These are phyloP conservation scores for Euglossa dilemma DNA, from an alignment of 1,140 invertebrate genomes.

Conservation along the genomic window DNA sequence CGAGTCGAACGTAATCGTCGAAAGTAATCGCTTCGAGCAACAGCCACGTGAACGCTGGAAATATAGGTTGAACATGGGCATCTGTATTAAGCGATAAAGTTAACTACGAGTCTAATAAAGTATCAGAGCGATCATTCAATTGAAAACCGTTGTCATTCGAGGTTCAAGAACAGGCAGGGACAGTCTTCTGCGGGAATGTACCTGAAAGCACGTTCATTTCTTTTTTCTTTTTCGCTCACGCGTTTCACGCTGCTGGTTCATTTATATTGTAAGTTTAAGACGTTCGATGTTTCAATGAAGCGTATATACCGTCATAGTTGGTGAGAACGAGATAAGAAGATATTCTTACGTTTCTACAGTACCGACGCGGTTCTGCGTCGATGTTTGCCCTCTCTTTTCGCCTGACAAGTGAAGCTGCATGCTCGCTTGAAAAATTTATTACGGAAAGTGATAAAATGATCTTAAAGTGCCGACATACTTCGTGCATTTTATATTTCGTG, in stretches of 20 bases:
- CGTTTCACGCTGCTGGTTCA: not conserved
- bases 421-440: slow-evolving; percentile 8
- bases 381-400: not conserved
- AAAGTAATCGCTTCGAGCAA: not conserved
- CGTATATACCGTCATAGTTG: not conserved
- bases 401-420: not conserved
- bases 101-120: slow-evolving; percentile 12
- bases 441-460: slow-evolving; percentile 10
- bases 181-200: not conserved
- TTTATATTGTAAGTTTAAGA: not conserved
- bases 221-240: not conserved
- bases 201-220: not conserved
- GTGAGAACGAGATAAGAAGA: not conserved
- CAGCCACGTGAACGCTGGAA: slow-evolving; percentile 4
- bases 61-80: not conserved
- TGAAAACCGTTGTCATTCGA: slow-evolving; percentile 24
- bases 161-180: slow-evolving; percentile 19
- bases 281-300: not conserved
- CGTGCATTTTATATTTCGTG: not conserved
- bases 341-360: not conserved
- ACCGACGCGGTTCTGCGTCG: not conserved
- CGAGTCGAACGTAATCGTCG: not conserved
- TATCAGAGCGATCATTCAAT: slow-evolving; percentile 45
- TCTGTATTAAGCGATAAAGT: slow-evolving; percentile 25
- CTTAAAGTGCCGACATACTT: not conserved